Percentiles rank a stretch among this genome's conserved stretches.
Conservation (phyloP, 1,140 invertebrate genomes). For the Manduca sexta region DNA sequence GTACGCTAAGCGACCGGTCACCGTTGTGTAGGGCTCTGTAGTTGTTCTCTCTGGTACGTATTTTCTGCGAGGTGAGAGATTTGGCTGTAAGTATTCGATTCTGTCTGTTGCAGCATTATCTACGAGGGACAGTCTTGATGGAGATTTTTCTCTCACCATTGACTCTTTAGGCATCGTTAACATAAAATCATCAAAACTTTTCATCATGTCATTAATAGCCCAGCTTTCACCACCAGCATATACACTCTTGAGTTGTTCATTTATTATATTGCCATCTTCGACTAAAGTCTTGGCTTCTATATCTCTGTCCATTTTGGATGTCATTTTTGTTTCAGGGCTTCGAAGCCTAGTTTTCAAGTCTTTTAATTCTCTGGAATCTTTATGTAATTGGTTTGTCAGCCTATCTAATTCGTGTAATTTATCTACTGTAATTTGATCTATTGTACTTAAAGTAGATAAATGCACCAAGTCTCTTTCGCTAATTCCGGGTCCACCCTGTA, state of each 20-base stretch:
- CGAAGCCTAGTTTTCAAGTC: constrained; percentile 82
- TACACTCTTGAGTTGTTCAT: constrained; percentile 80
- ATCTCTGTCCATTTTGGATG: constrained; percentile 66
- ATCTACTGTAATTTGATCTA: constrained; percentile 84
- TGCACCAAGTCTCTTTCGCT: constrained; percentile 86
- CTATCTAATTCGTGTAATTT: constrained; percentile 86
- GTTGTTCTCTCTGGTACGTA: constrained; percentile 71
- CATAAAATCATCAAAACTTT: constrained; percentile 74
- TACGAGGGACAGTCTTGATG: constrained; percentile 74
- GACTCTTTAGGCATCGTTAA: constrained; percentile 59
- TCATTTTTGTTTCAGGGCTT: constrained; percentile 69
- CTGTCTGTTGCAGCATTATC: constrained; percentile 71
- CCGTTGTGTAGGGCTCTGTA: constrained; percentile 75
- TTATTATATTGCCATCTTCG: constrained; percentile 79
- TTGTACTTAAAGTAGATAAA: constrained; percentile 80
- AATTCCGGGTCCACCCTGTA: constrained; percentile 79
- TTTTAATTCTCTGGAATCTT: constrained; percentile 85
- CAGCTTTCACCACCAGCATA: constrained; percentile 81
- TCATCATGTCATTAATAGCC: constrained; percentile 79
- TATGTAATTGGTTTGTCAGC: constrained; percentile 82
- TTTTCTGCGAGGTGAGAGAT: constrained; percentile 73
- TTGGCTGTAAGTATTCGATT: constrained; percentile 68
- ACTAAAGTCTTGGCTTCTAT: constrained; percentile 74
- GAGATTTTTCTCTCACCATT: constrained; percentile 68
- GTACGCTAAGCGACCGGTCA: constrained; percentile 75